Evolutionary conservation across 2,888 invertebrate genomes (phyloP).

Genomic region (Bruchidius siliquastri): DNA sequence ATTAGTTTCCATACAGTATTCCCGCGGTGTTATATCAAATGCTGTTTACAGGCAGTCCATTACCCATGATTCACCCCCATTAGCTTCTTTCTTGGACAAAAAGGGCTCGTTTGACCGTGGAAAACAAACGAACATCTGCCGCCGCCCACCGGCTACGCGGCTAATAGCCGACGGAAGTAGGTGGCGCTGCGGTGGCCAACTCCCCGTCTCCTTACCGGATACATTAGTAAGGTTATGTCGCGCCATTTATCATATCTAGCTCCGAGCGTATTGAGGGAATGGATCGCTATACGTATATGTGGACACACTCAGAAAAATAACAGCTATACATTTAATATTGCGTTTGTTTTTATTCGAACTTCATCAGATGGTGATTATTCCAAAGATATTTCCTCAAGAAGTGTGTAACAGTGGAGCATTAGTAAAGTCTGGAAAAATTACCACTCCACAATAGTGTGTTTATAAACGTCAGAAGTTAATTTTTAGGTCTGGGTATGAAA

Average conservation of each 20-base stretch:
- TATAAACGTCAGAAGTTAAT: too few species aligned
- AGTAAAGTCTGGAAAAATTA: too few species aligned
- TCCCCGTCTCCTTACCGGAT: slow-evolving; percentile 41
- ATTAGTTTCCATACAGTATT: neutral
- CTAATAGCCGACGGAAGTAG: slow-evolving; percentile 46
- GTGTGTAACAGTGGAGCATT: too few species aligned
- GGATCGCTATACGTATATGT: slow-evolving; percentile 32
- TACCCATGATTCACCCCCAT: neutral
- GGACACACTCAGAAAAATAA: slow-evolving; percentile 35
- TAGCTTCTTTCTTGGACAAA: neutral
- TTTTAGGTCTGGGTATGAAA: too few species aligned
- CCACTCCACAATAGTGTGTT: too few species aligned
- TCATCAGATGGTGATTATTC: too few species aligned
- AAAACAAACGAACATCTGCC: slow-evolving; percentile 40
- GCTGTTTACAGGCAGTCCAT: neutral
- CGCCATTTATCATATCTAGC: slow-evolving; percentile 44
- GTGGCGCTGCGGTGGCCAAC: slow-evolving; percentile 44
- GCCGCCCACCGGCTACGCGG: slow-evolving; percentile 46
- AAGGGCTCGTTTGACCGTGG: slow-evolving; percentile 12
- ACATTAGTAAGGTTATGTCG: slow-evolving; percentile 46
- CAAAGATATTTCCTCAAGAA: too few species aligned
- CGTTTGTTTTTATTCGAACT: too few species aligned
- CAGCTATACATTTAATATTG: neutral
- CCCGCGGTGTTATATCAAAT: neutral
- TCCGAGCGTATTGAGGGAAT: neutral